phyloP scores from a whole-genome alignment of 2,797 vertebrate genomes.

The Hydrocynus forskahlii region DNA sequence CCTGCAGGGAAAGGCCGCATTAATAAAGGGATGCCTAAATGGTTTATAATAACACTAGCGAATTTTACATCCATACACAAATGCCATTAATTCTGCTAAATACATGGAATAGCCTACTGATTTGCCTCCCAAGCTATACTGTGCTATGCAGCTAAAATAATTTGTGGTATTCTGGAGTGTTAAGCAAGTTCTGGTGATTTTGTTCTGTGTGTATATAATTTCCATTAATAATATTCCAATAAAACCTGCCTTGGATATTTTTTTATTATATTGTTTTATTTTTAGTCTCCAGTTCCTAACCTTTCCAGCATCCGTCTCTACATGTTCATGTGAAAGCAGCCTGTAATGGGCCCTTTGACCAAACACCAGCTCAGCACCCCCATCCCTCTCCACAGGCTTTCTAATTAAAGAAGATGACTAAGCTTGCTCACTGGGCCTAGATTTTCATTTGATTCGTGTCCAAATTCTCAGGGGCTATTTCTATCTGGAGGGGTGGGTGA shows the following conservation, averaged over 20 bases:
- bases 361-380: constrained; percentile 12
- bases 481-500: constrained; percentile 40
- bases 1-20: constrained; percentile 60
- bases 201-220: too few relatives aligned
- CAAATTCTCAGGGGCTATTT: constrained; percentile 56
- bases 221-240: too few relatives aligned
- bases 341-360: constrained; percentile 25
- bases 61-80: neutral
- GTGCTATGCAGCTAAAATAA: neutral
- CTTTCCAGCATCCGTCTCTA: neutral
- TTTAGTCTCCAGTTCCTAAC: neutral
- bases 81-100: too few relatives aligned
- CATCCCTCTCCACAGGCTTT: constrained; percentile 36
- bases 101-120: too few relatives aligned
- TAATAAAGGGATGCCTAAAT: neutral
- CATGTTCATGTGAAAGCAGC: constrained; percentile 3
- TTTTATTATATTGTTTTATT: neutral
- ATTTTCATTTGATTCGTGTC: constrained; percentile 49
- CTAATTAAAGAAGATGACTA: constrained; percentile 59
- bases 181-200: neutral
- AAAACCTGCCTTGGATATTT: neutral
- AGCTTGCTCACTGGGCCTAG: constrained; percentile 41
- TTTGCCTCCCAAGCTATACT: neutral
- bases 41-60: neutral
- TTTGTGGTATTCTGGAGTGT: neutral